phyloP scores from a whole-genome alignment of 2,797 vertebrate genomes.

The Lepilemur ruficaudatus region DNA sequence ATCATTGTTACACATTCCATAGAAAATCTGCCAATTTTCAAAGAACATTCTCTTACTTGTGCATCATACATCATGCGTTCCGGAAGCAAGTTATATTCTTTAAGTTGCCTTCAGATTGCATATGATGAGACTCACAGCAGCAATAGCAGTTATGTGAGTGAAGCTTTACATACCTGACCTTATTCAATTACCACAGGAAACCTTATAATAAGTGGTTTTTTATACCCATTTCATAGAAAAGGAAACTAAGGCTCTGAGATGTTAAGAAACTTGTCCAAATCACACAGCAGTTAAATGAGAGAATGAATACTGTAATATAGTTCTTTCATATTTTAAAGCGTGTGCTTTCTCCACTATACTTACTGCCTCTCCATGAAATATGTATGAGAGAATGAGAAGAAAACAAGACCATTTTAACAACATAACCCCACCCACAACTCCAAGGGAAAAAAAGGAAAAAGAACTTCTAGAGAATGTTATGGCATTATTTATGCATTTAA shows the following conservation, averaged over 20 bases:
- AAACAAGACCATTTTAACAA: constrained; percentile 41
- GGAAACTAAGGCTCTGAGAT: neutral
- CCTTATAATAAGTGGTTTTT: neutral
- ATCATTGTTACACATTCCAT: neutral
- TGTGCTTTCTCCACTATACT: neutral
- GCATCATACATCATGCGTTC: neutral
- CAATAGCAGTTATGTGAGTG: neutral
- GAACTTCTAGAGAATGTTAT: neutral
- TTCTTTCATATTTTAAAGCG: neutral
- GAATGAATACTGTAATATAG: neutral
- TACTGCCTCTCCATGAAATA: neutral
- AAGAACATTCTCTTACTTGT: constrained; percentile 1
- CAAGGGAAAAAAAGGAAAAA: neutral
- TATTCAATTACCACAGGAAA: neutral
- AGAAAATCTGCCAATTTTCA: constrained; percentile 38
- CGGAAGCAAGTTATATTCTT: constrained; percentile 16
- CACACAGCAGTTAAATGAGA: neutral
- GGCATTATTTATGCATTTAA: constrained; percentile 17
- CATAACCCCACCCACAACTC: neutral
- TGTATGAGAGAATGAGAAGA: neutral
- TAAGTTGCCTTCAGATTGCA: neutral
- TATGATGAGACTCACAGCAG: neutral
- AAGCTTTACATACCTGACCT: neutral
- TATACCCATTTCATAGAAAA: neutral
- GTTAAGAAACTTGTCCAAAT: constrained; percentile 22